Percentiles rank a stretch among this genome's conserved stretches.
phyloP scores from a whole-genome alignment of 2,113 vertebrate species.

The Euleptes europaea region DNA sequence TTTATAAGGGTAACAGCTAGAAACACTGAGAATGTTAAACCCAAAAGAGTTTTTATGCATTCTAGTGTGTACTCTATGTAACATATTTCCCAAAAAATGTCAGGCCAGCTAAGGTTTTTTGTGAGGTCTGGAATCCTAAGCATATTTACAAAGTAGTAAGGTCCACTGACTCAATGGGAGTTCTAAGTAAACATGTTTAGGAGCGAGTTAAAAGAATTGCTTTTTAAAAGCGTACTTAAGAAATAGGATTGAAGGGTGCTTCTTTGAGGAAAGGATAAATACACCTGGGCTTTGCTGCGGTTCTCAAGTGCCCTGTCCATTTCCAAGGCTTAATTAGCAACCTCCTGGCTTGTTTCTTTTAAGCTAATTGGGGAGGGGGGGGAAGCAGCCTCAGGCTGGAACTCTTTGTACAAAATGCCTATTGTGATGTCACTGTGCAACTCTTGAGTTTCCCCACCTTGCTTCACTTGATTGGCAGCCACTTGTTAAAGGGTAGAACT shows the following conservation, averaged over 20 bases:
- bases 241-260: constrained; percentile 3
- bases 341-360: background rate
- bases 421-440: too few species aligned
- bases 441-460: too few species aligned
- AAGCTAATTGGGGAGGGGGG: background rate
- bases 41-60: background rate
- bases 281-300: constrained; percentile 1
- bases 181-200: background rate
- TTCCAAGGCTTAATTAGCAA: background rate
- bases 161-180: background rate
- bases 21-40: background rate
- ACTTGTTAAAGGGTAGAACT: too few species aligned
- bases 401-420: background rate
- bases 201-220: background rate
- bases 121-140: background rate
- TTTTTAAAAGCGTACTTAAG: constrained; percentile 3
- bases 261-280: background rate
- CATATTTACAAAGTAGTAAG: background rate
- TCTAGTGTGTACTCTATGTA: background rate
- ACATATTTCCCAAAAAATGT: background rate
- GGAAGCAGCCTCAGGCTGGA: background rate
- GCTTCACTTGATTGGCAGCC: too few species aligned
- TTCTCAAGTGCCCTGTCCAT: constrained; percentile 4
- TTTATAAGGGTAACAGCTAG: background rate
- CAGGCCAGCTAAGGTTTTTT: background rate